Evolutionary conservation across 2,113 vertebrate genomes (phyloP).

Genomic region (Lepisosteus oculatus): DNA sequence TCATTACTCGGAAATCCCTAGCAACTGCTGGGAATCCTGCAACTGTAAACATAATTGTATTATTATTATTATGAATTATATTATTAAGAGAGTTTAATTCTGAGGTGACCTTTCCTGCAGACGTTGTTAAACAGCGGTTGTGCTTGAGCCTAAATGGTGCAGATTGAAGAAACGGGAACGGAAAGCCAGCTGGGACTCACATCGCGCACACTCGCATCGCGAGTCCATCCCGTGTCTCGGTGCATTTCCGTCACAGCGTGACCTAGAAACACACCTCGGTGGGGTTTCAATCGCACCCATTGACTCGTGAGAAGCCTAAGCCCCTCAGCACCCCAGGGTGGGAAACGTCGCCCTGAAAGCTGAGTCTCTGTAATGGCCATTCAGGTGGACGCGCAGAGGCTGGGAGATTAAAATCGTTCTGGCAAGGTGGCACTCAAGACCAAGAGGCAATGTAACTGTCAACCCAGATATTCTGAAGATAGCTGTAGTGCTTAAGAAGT

Average conservation of each 20-base stretch:
- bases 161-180: too few species aligned
- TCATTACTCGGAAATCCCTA: too few species aligned
- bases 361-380: slow-evolving; percentile 22
- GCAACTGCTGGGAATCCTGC: too few species aligned
- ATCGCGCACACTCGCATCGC: too few species aligned
- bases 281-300: neutral
- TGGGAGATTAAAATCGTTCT: slow-evolving; percentile 48
- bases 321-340: slow-evolving; percentile 8
- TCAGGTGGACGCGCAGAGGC: slow-evolving; percentile 49
- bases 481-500: too few species aligned
- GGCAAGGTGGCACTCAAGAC: slow-evolving; percentile 46
- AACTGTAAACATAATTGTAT: too few species aligned
- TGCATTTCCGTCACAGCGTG: slow-evolving; percentile 58
- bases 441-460: slow-evolving; percentile 42
- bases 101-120: too few species aligned
- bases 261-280: slow-evolving; percentile 51
- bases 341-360: slow-evolving; percentile 14
- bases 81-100: too few species aligned
- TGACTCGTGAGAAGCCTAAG: slow-evolving; percentile 23
- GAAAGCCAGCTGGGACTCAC: too few species aligned
- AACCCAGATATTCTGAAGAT: slow-evolving; percentile 30
- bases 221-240: slow-evolving; percentile 33
- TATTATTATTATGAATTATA: too few species aligned
- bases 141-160: too few species aligned
- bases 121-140: too few species aligned